These are phyloP conservation scores for Eleginops maclovinus DNA, from an alignment of 2,113 vertebrate genomes.

Conservation along the genomic window DNA sequence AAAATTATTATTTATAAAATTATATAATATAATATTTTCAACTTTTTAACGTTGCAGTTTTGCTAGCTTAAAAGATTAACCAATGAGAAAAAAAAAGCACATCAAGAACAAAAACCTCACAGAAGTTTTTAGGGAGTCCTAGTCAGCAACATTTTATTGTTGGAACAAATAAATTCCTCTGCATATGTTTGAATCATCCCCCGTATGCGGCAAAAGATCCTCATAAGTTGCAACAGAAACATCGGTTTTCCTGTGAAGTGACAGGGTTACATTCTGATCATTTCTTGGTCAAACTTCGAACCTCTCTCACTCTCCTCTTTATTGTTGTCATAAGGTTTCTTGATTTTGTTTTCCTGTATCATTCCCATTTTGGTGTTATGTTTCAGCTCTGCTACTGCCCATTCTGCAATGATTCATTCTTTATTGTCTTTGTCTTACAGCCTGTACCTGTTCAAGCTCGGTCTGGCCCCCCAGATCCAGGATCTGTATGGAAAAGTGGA, in stretches of 20 bases:
- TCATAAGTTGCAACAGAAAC: neutral
- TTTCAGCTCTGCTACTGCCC: neutral
- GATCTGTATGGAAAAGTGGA: constrained; percentile 98
- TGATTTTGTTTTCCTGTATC: neutral
- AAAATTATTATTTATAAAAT: too few relatives aligned
- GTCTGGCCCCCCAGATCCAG: constrained; percentile 97
- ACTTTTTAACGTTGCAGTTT: too few relatives aligned
- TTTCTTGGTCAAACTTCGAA: neutral
- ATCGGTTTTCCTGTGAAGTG: neutral
- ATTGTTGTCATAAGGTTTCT: neutral
- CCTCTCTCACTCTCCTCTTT: neutral
- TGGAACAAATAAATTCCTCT: neutral
- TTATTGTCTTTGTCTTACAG: constrained; percentile 71
- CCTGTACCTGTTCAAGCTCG: constrained; percentile 97
- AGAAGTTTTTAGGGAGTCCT: too few relatives aligned
- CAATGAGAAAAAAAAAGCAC: too few relatives aligned
- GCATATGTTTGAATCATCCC: neutral
- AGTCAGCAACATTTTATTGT: too few relatives aligned
- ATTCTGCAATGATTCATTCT: neutral
- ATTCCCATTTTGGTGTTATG: neutral
- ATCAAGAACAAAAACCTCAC: too few relatives aligned
- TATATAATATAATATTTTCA: too few relatives aligned
- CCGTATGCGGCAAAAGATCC: neutral
- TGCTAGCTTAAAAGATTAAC: too few relatives aligned
- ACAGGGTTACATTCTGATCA: neutral